Evolutionary conservation across 2,888 invertebrate species (phyloP), one percentile per base, ranked within the genome.

Genomic region (Eumerus sabulonum): DNA sequence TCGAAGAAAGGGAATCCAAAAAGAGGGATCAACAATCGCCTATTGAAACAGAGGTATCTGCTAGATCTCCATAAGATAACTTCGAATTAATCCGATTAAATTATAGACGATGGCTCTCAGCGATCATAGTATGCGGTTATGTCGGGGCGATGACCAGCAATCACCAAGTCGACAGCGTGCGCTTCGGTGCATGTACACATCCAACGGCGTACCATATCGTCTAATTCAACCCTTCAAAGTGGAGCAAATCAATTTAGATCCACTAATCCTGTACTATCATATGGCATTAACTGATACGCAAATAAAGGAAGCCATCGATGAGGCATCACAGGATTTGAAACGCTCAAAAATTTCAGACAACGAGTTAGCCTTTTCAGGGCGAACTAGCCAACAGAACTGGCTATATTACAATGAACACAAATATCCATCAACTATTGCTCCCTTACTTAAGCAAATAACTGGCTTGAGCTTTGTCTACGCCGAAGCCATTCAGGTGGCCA

Each of bases 101-200:
- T n/a, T n/a, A n/a, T n/a, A n/a, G n/a, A n/a, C n/a, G n/a, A n/a
- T 17, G 14, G 3, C 13, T n/a, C 42, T 0, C 1, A 45, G 0
- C 27, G 27, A 27, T 4, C 7, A 27, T 7, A 27, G 3, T 27
- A 27, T 27, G 27, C 27, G 27, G 27, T 2, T 27, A 27, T 92
- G 92, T 82, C 89, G 91, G 1, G 90, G 90, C 7, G 91, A 91
- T 81, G 83, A 87, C 85, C 90, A 84, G 81, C 91, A 90, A 84
- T 88, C 87, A 42, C 85, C 83, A 57, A 85, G 84, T 64, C 85
- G 89, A 62, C 85, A 86, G 59, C 82, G 83, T 0, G 53, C 82
- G 2, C 82, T 86, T 9, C 84, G 83, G 9, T 90, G 90, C 81
- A 84, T 84, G 51, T 86, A 87, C 62, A 82, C 83, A 1, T 82